Conservation (phyloP, 2,113 vertebrate genomes). For the Narcine bancroftii region DNA sequence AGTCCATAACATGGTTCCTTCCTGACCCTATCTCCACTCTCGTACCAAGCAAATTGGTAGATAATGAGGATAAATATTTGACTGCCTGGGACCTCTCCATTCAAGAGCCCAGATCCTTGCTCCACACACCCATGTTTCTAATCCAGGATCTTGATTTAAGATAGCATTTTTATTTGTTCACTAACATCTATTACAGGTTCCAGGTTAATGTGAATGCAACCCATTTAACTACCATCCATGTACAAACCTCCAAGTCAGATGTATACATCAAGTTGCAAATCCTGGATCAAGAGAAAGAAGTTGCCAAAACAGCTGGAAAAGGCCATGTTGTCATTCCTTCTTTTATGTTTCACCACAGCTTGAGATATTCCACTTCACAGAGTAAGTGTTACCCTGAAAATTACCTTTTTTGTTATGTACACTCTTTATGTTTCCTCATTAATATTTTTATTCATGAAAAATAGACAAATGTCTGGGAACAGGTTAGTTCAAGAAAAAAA, state of each 20-base stretch:
- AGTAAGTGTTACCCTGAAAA: constrained; percentile 54
- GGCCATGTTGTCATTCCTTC: constrained; percentile 71
- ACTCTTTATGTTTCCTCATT: not conserved
- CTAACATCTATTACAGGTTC: constrained; percentile 56
- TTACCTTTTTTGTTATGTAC: not conserved
- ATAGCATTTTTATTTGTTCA: not conserved
- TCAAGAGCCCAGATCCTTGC: not conserved
- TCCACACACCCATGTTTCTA: not conserved
- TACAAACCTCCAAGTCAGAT: constrained; percentile 67
- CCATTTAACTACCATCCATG: constrained; percentile 64
- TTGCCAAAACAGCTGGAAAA: constrained; percentile 57
- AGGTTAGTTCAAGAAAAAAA: not conserved
- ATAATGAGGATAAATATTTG: not conserved
- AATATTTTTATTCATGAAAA: not conserved
- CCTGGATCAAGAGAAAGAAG: constrained; percentile 64
- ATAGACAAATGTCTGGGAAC: not conserved
- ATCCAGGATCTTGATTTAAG: not conserved
- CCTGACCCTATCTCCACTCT: not conserved
- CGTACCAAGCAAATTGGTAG: not conserved
- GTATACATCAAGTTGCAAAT: constrained; percentile 68
- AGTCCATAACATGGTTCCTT: too few relatives aligned
- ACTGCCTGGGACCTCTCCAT: not conserved
- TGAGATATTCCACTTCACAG: constrained; percentile 43
- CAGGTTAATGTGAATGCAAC: constrained; percentile 54
- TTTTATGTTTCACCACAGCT: constrained; percentile 60